These are phyloP conservation scores for Geopemphigus sp. DNA, from an alignment of 1,140 invertebrate genomes.

Conservation along the genomic window DNA sequence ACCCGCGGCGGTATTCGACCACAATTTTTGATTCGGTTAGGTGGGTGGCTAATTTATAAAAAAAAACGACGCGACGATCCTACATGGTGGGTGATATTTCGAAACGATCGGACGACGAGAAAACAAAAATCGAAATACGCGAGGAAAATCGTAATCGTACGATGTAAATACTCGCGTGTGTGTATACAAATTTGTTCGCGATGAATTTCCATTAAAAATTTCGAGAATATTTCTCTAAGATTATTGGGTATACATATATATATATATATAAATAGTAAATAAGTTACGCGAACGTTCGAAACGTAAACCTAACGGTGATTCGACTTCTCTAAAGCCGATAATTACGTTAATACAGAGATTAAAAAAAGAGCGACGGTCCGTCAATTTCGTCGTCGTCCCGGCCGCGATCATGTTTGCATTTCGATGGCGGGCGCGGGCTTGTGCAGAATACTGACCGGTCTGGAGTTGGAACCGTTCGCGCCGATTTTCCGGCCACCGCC, in stretches of 20 bases:
- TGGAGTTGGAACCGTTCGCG: constrained; percentile 54
- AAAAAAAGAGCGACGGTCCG: not conserved
- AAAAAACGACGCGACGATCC: no score
- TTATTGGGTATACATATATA: no score
- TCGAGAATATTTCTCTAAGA: no score
- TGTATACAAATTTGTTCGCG: not conserved
- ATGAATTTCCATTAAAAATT: not conserved
- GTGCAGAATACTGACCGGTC: constrained; percentile 60
- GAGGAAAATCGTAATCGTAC: no score
- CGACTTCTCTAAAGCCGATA: not conserved
- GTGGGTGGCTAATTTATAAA: no score
- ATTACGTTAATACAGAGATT: not conserved
- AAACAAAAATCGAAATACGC: no score
- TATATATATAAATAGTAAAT: no score
- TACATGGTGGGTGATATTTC: no score
- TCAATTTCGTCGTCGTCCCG: not conserved
- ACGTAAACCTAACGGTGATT: not conserved
- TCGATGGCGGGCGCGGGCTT: constrained; percentile 61
- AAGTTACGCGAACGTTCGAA: not conserved
- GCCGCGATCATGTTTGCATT: constrained; percentile 12
- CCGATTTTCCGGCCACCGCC: constrained; percentile 52
- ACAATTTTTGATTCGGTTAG: no score
- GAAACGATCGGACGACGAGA: no score
- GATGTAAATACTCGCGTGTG: no score
- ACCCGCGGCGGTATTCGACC: no score